A percentile compares a stretch with the other conserved stretches of the same genome.
These are phyloP conservation scores for Octomys mimax DNA, from an alignment of 2,797 vertebrate species.

Conservation along the genomic window DNA sequence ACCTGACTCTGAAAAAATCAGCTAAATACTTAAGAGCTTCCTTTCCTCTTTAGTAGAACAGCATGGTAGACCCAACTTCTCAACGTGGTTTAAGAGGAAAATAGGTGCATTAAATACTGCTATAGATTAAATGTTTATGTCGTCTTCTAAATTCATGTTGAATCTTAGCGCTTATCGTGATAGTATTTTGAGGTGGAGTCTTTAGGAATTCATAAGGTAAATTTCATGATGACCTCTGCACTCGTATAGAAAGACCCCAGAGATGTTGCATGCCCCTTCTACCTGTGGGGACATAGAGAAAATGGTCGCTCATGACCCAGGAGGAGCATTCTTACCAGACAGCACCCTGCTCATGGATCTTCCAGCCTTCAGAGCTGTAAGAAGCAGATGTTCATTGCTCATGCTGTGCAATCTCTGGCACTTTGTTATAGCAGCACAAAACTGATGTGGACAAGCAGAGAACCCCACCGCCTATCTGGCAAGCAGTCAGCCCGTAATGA, in stretches of 20 bases:
- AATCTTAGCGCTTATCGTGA: neutral
- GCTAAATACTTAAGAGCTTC: neutral
- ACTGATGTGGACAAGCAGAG: neutral
- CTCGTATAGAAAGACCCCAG: neutral
- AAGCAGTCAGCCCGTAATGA: neutral
- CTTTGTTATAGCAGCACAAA: neutral
- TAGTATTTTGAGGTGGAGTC: neutral
- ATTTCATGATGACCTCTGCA: too few species aligned
- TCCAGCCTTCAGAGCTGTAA: neutral
- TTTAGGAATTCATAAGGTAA: neutral
- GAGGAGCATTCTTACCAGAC: neutral
- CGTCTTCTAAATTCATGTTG: neutral
- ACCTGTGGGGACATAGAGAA: neutral
- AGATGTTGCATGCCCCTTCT: neutral
- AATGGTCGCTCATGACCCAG: neutral
- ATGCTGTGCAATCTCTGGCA: rapidly evolving
- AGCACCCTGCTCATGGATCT: neutral
- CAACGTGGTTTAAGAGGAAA: neutral
- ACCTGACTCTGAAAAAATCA: neutral
- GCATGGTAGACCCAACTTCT: neutral
- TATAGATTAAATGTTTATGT: too few species aligned
- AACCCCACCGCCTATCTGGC: rapidly evolving
- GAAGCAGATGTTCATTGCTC: neutral
- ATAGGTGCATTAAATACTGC: neutral
- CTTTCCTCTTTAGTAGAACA: neutral